These are phyloP conservation scores for Phocides pigmalion DNA, from an alignment of 1,140 invertebrate species.

Conservation along the genomic window DNA sequence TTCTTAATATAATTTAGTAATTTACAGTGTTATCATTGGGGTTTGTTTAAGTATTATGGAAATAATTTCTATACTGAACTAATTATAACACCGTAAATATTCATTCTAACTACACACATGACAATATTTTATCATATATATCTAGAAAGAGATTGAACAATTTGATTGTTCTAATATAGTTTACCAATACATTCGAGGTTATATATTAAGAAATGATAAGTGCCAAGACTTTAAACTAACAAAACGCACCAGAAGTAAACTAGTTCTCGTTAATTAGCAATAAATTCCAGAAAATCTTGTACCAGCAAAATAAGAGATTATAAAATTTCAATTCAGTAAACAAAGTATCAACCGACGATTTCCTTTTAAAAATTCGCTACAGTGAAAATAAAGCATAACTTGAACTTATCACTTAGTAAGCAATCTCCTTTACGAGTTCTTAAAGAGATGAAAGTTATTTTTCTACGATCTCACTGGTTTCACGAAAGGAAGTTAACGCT, in stretches of 20 bases:
- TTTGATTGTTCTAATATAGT: too few species aligned
- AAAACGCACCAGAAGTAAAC: neutral
- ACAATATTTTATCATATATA: too few species aligned
- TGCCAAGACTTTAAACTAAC: too few species aligned
- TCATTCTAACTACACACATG: too few species aligned
- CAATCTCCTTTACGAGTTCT: constrained; percentile 19
- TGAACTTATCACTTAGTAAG: constrained; percentile 22
- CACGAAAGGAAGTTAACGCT: constrained; percentile 22
- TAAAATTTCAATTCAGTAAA: neutral
- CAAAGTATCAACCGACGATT: neutral
- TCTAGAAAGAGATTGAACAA: too few species aligned
- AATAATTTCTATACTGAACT: too few species aligned
- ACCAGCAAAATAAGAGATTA: neutral
- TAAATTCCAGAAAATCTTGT: neutral
- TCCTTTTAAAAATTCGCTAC: constrained; percentile 3
- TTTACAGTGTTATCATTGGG: too few species aligned
- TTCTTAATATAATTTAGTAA: too few species aligned
- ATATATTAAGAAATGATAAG: too few species aligned
- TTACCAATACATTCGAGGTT: too few species aligned
- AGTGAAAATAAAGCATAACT: constrained; percentile 10
- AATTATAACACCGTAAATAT: too few species aligned
- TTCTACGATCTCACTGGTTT: constrained; percentile 28
- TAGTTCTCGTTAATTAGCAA: neutral
- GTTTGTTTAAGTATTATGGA: too few species aligned
- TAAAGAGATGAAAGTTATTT: constrained; percentile 29